Base-by-base conservation (phyloP, 2,113 vertebrate genomes). In the Prunella himalayana region DNA sequence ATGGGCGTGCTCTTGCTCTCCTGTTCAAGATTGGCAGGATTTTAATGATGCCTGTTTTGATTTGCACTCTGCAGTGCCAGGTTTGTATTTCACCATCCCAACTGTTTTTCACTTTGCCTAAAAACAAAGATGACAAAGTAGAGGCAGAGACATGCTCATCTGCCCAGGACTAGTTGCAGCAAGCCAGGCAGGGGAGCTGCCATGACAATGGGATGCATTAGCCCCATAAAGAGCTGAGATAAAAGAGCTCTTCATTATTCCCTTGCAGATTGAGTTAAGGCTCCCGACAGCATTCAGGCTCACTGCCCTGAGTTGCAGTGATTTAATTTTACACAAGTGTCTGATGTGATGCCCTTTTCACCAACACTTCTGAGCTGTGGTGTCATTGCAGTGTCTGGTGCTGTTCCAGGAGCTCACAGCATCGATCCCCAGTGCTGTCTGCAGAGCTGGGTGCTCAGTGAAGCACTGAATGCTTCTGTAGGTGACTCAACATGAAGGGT, bases 211-310 rank as follows among this genome's bases (percentile, higher is more conserved):
- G 72, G 83, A 88, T 85, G 92, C 83, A 91, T 93, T 90, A 94
- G 80, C 59, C 88, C 86, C 82, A 39, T 57, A 33, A 97, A 88
- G 81, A 84, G 76, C 75, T 49, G 68, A 76, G 71, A 93, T 95
- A 91, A 82, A 95, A 94, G 88, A 95, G 57, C 82, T 76, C 54
- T 92, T 95, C 81, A 59, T 87, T 95, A 95, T 82, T 86, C 42
- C 79, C 61, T 87, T 80, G 47, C 91, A 88, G 82, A 93, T 84
- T 93, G 89, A 95, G 72, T 92, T 89, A 72, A 63, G 78, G 90
- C 95, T 97, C 80, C 82, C 13, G 20, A 4, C 85, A 86, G 85
- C 88, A 53, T 88, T 93, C 92, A 92, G 72, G 23, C 80, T 61
- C 27, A 35, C 37, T 94, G 86, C 82, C 68, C 82, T 76, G 49